A percentile compares a stretch with the other conserved stretches of the same genome.
Conservation (phyloP, 2,113 vertebrate species). For the Dendropsophus ebraccatus region DNA sequence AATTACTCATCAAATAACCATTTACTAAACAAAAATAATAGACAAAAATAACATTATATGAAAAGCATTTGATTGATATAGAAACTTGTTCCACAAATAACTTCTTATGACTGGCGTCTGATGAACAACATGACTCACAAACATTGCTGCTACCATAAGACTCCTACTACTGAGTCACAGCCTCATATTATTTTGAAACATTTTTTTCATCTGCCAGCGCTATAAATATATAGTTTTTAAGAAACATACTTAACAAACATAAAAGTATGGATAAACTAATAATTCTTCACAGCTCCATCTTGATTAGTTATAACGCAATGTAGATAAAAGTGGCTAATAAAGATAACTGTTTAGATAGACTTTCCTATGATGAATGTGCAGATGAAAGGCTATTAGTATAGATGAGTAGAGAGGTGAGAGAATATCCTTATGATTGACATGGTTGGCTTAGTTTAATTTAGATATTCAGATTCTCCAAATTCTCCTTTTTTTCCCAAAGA, state of each 20-base stretch:
- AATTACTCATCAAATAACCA: not conserved
- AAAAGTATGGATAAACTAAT: not conserved
- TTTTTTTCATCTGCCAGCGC: not conserved
- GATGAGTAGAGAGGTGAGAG: no score
- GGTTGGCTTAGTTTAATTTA: no score
- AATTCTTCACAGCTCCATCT: not conserved
- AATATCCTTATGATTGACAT: no score
- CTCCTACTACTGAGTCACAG: conserved; percentile 11
- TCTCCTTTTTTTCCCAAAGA: no score
- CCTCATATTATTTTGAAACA: not conserved
- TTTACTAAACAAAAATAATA: not conserved
- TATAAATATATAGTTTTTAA: not conserved
- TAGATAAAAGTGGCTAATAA: not conserved
- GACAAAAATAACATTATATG: not conserved
- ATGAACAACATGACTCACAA: conserved; percentile 1
- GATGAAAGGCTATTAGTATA: not conserved
- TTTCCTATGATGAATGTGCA: not conserved
- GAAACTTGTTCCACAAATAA: not conserved
- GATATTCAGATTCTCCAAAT: no score
- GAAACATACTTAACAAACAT: not conserved
- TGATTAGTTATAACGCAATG: not conserved
- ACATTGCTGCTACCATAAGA: not conserved
- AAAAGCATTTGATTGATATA: not conserved
- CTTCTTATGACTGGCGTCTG: not conserved
- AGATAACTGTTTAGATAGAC: no score